These are phyloP conservation scores for Elysia chlorotica DNA, from an alignment of 1,140 invertebrate species.

Conservation along the genomic window DNA sequence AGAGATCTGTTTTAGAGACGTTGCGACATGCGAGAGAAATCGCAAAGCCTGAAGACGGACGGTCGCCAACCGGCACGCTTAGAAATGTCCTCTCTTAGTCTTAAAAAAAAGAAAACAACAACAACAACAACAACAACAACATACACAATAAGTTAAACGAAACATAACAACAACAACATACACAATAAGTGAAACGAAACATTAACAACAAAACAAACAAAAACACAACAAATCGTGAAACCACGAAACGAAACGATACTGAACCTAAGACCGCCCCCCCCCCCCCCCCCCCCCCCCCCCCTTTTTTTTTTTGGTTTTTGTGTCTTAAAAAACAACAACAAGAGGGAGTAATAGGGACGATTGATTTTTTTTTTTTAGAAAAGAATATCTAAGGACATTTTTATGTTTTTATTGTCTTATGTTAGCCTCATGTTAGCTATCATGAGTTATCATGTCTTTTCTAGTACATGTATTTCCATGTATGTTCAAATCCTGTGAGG, in stretches of 20 bases:
- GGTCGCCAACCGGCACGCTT: too few relatives aligned
- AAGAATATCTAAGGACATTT: not conserved
- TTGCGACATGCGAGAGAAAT: too few relatives aligned
- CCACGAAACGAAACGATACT: not conserved
- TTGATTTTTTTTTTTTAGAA: not conserved
- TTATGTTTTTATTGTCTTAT: not conserved
- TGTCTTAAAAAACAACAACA: not conserved
- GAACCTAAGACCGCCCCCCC: not conserved
- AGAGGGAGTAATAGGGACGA: not conserved
- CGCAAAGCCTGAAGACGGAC: too few relatives aligned
- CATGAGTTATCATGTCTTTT: not conserved
- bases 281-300: not conserved
- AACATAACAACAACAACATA: too few relatives aligned
- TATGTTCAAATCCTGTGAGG: not conserved
- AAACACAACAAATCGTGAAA: not conserved
- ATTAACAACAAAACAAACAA: too few relatives aligned
- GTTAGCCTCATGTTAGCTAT: not conserved
- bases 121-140: too few relatives aligned
- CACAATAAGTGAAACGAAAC: too few relatives aligned
- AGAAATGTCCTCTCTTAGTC: too few relatives aligned
- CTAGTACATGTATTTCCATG: not conserved
- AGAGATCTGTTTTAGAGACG: too few relatives aligned
- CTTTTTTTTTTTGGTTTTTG: not conserved
- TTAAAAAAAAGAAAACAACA: too few relatives aligned
- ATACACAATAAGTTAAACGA: too few relatives aligned